These are phyloP conservation scores for Patiria pectinifera DNA, from an alignment of 53 echinoderm and acorn worm genomes.

Conservation along the genomic window DNA sequence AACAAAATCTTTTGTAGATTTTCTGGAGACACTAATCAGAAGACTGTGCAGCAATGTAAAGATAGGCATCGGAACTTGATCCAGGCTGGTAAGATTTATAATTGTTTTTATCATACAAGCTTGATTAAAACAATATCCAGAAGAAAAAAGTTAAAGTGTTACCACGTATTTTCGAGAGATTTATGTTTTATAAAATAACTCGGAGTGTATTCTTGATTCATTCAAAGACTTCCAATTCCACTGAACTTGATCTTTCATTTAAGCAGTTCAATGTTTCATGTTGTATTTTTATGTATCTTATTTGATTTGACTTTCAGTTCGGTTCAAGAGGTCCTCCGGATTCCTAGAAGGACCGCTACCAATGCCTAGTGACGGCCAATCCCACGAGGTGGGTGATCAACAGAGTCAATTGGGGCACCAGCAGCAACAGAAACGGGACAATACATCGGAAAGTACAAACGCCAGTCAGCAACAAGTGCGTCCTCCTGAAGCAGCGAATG, in stretches of 20 bases:
- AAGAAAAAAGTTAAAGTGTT: too few species aligned
- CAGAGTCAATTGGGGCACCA: not conserved
- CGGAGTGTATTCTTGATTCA: too few species aligned
- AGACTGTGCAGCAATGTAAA: constrained; percentile 58
- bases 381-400: constrained; percentile 29
- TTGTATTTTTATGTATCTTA: not conserved
- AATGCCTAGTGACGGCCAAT: not conserved
- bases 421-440: not conserved
- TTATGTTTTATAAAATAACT: too few species aligned
- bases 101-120: not conserved
- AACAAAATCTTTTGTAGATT: constrained; percentile 17
- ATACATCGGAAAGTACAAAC: not conserved
- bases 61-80: constrained; percentile 58
- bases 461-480: not conserved
- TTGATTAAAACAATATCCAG: not conserved
- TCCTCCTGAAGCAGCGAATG: constrained; percentile 19
- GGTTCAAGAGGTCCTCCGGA: constrained; percentile 50
- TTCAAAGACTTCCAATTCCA: too few species aligned
- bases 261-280: not conserved
- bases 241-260: too few species aligned
- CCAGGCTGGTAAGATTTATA: constrained; percentile 28
- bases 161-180: too few species aligned
- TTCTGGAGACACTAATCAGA: constrained; percentile 42
- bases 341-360: constrained; percentile 52
- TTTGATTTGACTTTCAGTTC: constrained; percentile 37